These are phyloP conservation scores for Stenurella melanura DNA, from an alignment of 2,888 invertebrate species.

Conservation along the genomic window DNA sequence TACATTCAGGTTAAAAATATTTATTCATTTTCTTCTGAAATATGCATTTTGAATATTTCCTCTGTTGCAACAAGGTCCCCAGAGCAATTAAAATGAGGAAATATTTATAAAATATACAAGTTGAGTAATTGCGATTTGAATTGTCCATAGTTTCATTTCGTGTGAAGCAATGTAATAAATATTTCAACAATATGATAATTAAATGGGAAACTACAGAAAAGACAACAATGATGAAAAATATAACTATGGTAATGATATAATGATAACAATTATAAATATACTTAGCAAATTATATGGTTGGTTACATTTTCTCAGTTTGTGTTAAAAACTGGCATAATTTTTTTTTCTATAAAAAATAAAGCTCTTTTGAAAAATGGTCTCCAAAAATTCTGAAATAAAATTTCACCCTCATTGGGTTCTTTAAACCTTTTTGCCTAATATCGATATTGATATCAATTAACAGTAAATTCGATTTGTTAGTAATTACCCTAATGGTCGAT, in stretches of 20 bases:
- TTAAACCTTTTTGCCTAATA: no score
- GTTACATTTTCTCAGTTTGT: background rate
- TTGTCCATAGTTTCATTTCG: background rate
- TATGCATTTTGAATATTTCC: background rate
- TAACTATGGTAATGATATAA: background rate
- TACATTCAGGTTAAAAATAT: no score
- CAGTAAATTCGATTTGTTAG: no score
- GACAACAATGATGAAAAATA: background rate
- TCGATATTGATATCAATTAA: no score
- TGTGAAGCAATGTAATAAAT: background rate
- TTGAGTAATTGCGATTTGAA: conserved; percentile 3
- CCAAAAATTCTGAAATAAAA: no score
- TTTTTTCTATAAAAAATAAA: no score
- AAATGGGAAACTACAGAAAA: background rate
- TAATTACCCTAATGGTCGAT: no score
- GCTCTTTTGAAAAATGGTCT: no score
- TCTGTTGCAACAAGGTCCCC: background rate
- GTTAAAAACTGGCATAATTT: no score
- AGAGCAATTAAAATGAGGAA: background rate
- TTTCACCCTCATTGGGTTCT: no score
- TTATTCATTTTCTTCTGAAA: background rate
- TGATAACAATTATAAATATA: background rate
- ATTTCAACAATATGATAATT: conserved; percentile 7
- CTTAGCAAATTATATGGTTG: background rate
- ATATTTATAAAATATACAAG: background rate